These are phyloP conservation scores for Deilephila porcellus DNA, from an alignment of 2,888 invertebrate species.

Conservation along the genomic window DNA sequence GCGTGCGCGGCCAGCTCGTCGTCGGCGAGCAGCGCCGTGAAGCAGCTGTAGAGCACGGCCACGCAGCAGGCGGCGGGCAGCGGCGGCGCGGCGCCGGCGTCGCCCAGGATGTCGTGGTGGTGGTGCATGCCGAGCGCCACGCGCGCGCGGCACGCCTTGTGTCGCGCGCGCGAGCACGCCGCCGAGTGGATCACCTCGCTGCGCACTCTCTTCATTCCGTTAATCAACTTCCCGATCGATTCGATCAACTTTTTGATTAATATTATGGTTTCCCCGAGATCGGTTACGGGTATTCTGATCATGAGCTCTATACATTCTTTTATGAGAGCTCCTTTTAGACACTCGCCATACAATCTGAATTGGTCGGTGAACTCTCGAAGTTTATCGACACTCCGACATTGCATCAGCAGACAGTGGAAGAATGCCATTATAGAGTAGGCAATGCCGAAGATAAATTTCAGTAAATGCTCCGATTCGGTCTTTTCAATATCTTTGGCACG, in stretches of 20 bases:
- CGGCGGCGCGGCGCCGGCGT: constrained; percentile 68
- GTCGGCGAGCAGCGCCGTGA: constrained; percentile 78
- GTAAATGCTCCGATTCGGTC: constrained; percentile 79
- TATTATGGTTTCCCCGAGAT: constrained; percentile 64
- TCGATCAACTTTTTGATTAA: constrained; percentile 84
- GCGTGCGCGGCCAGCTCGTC: constrained; percentile 67
- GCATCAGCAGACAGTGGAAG: constrained; percentile 85
- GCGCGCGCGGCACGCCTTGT: constrained; percentile 78
- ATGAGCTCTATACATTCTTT: constrained; percentile 83
- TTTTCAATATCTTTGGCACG: constrained; percentile 58
- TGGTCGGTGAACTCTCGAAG: constrained; percentile 84
- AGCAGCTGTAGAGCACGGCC: constrained; percentile 82
- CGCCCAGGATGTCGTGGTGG: constrained; percentile 85
- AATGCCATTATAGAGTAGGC: constrained; percentile 85
- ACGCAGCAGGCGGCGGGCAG: constrained; percentile 82
- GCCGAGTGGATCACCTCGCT: constrained; percentile 84
- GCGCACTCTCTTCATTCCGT: constrained; percentile 83
- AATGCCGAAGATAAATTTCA: constrained; percentile 86
- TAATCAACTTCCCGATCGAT: constrained; percentile 82
- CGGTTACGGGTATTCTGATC: constrained; percentile 76
- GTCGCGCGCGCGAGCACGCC: constrained; percentile 79
- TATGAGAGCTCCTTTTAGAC: constrained; percentile 83
- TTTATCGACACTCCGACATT: constrained; percentile 81
- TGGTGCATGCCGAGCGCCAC: constrained; percentile 82
- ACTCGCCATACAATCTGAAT: constrained; percentile 85